Conservation (phyloP, 2,113 vertebrate genomes). For the Poecile atricapillus region DNA sequence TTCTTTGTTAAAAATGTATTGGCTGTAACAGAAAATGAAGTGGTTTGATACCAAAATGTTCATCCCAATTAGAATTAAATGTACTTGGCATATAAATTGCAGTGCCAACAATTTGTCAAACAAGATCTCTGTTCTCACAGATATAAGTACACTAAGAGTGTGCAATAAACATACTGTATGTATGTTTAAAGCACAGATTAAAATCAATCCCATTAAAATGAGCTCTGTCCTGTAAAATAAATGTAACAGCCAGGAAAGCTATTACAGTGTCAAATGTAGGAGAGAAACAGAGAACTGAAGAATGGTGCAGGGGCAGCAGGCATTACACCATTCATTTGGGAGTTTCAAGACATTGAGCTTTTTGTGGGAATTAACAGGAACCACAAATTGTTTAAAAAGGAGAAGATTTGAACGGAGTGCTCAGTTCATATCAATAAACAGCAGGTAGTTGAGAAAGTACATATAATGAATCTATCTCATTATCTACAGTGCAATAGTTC, state of each 20-base stretch:
- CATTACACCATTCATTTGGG: background rate
- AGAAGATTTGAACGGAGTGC: background rate
- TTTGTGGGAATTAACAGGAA: background rate
- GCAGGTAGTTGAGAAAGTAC: background rate
- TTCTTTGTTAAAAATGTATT: background rate
- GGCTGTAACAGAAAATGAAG: background rate
- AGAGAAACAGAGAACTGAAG: background rate
- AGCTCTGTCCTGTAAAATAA: background rate
- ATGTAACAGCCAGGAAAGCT: background rate
- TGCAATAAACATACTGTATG: fast-evolving
- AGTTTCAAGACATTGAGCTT: background rate
- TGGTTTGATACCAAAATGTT: background rate
- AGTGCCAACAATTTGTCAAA: background rate
- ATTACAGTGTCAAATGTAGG: background rate
- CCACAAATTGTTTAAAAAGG: background rate
- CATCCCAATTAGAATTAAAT: background rate
- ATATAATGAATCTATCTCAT: background rate
- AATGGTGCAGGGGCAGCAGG: background rate
- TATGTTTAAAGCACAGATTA: background rate
- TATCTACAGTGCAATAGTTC: background rate
- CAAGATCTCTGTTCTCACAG: background rate
- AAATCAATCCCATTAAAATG: background rate
- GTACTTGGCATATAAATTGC: background rate
- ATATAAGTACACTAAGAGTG: background rate
- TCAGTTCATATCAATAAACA: background rate